phyloP scores from a whole-genome alignment of 2,113 vertebrate species.

The Erythrolamprus reginae region DNA sequence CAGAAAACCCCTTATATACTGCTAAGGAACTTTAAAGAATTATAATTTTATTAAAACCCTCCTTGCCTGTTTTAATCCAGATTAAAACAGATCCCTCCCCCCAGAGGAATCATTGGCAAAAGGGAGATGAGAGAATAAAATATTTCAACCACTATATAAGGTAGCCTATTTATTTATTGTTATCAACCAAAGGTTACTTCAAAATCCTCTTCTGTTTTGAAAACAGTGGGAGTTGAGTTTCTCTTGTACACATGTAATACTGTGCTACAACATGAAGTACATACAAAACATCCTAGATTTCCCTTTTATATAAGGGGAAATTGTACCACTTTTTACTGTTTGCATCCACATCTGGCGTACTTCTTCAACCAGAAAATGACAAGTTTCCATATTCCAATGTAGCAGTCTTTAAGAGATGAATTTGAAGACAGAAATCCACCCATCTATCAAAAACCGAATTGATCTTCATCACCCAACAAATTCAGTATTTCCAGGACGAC shows the following conservation, averaged over 20 bases:
- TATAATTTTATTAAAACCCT: constrained; percentile 39
- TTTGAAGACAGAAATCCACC: neutral
- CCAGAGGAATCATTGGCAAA: constrained; percentile 65
- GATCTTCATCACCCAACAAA: neutral
- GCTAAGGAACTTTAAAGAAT: constrained; percentile 33
- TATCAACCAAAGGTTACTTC: constrained; percentile 70
- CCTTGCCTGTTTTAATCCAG: constrained; percentile 60
- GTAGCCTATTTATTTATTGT: constrained; percentile 64
- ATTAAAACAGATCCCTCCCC: constrained; percentile 33
- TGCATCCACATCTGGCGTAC: constrained; percentile 62
- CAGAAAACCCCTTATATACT: constrained; percentile 30
- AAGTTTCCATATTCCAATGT: constrained; percentile 3
- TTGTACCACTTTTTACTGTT: constrained; percentile 56
- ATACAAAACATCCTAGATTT: constrained; percentile 53
- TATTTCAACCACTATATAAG: constrained; percentile 68
- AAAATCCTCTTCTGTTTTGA: constrained; percentile 58
- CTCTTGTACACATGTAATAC: constrained; percentile 61
- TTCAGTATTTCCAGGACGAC: constrained; percentile 11
- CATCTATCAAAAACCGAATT: neutral
- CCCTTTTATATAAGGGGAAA: constrained; percentile 57
- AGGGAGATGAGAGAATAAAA: constrained; percentile 41
- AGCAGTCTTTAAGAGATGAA: neutral
- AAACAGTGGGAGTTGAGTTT: constrained; percentile 19
- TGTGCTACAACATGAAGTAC: constrained; percentile 56
- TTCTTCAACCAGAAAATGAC: constrained; percentile 35